Conservation (phyloP, 2,113 vertebrate genomes). For the Tautogolabrus adspersus region DNA sequence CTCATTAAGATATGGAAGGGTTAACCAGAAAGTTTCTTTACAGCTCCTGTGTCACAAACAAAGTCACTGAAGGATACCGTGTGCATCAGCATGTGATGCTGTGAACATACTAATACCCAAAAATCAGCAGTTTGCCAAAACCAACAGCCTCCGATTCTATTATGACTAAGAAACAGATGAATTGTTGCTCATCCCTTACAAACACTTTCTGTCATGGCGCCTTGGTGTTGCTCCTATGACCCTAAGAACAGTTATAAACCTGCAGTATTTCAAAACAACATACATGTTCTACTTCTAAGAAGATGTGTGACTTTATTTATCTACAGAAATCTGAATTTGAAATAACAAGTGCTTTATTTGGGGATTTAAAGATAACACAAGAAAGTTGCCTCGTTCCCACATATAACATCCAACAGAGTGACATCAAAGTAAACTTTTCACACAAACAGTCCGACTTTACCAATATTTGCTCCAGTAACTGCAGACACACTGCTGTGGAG, state of each 20-base stretch:
- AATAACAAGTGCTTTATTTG: neutral
- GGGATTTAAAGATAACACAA: neutral
- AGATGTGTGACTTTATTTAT: neutral
- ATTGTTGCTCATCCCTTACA: too few relatives aligned
- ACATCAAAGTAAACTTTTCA: conserved; percentile 25
- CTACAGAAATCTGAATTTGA: neutral
- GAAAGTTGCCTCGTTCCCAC: neutral
- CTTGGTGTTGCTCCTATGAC: neutral
- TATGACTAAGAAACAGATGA: too few relatives aligned
- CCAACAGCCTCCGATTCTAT: too few relatives aligned
- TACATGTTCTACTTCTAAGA: neutral
- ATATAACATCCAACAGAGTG: neutral
- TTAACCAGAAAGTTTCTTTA: too few relatives aligned
- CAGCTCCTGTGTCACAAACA: too few relatives aligned
- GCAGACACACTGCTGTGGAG: conserved; percentile 30
- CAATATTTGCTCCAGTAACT: conserved; percentile 34
- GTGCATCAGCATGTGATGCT: too few relatives aligned
- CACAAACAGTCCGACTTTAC: conserved; percentile 2
- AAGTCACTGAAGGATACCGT: too few relatives aligned
- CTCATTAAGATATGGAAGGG: too few relatives aligned
- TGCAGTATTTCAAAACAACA: neutral
- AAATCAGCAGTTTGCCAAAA: too few relatives aligned
- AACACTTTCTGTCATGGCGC: too few relatives aligned
- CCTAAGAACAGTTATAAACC: neutral
- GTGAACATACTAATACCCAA: too few relatives aligned